Conservation (phyloP, 2,888 invertebrate genomes). For the Tetragnatha montana region DNA sequence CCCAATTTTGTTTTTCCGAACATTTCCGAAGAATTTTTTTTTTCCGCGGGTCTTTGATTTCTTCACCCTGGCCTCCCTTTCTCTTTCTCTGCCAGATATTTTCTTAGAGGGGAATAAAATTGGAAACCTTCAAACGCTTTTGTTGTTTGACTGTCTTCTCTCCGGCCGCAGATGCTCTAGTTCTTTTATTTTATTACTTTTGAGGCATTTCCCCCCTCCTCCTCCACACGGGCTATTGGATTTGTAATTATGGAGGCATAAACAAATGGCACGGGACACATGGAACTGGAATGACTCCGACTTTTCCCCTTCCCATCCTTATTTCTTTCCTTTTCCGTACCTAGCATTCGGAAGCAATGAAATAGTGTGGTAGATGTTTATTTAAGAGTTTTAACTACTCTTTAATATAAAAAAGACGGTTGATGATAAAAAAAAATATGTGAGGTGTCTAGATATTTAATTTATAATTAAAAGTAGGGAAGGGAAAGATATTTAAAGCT, state of each 20-base stretch:
- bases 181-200: slow-evolving; percentile 43
- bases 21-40: not conserved
- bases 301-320: too few relatives aligned
- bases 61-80: slow-evolving; percentile 11
- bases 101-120: slow-evolving; percentile 45
- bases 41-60: slow-evolving; percentile 42
- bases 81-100: slow-evolving; percentile 40
- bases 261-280: slow-evolving; percentile 29
- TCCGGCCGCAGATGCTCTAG: slow-evolving; percentile 34
- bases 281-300: slow-evolving; percentile 9
- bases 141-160: slow-evolving; percentile 37
- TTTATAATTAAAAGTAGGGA: too few relatives aligned
- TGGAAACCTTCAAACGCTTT: slow-evolving; percentile 53
- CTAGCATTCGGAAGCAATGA: not conserved
- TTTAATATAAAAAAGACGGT: too few relatives aligned
- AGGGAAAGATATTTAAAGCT: too few relatives aligned
- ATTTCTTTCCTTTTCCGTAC: too few relatives aligned
- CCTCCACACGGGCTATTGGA: slow-evolving; percentile 26
- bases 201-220: not conserved
- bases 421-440: too few relatives aligned
- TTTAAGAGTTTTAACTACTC: too few relatives aligned
- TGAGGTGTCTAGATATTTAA: too few relatives aligned
- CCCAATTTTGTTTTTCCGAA: slow-evolving; percentile 18
- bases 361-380: not conserved
- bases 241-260: slow-evolving; percentile 45